Evolutionary conservation across 2,888 invertebrate species (phyloP).

Genomic region (Drosophila nigritarsus): DNA sequence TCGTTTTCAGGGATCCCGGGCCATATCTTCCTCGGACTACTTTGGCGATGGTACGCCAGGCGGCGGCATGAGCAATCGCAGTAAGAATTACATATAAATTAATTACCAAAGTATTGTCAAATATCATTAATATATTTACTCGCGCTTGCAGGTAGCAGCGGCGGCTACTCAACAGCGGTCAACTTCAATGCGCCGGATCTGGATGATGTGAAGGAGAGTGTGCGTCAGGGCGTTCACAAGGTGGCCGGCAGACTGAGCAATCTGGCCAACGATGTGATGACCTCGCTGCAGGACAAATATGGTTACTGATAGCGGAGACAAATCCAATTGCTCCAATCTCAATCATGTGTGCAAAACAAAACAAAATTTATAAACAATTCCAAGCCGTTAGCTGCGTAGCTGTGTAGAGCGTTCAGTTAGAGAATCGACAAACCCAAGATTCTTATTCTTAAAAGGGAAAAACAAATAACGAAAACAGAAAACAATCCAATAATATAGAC

Average conservation of each 20-base stretch:
- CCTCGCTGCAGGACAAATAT: constrained; percentile 94
- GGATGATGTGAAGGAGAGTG: constrained; percentile 98
- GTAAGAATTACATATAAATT: constrained; percentile 27
- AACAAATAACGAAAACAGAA: neutral
- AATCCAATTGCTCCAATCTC: constrained; percentile 50
- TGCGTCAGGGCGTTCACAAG: constrained; percentile 97
- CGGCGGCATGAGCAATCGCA: constrained; percentile 46
- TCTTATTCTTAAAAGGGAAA: constrained; percentile 29
- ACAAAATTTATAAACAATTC: constrained; percentile 58
- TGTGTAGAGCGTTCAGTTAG: constrained; percentile 28
- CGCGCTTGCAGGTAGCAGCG: constrained; percentile 59
- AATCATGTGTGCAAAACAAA: constrained; percentile 57
- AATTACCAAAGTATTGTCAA: neutral
- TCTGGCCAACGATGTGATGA: constrained; percentile 96
- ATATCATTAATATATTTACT: neutral
- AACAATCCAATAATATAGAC: constrained; percentile 18
- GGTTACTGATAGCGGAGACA: constrained; percentile 86
- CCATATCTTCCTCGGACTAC: constrained; percentile 98
- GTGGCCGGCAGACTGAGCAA: constrained; percentile 98
- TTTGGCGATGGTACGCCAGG: constrained; percentile 89
- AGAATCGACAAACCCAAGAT: constrained; percentile 29
- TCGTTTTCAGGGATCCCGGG: constrained; percentile 96
- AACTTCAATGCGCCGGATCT: constrained; percentile 90
- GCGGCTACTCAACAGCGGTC: constrained; percentile 77
- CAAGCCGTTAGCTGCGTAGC: constrained; percentile 43